Evolutionary conservation across 2,888 invertebrate genomes (phyloP).

Genomic region (Pogonocherus hispidulus): DNA sequence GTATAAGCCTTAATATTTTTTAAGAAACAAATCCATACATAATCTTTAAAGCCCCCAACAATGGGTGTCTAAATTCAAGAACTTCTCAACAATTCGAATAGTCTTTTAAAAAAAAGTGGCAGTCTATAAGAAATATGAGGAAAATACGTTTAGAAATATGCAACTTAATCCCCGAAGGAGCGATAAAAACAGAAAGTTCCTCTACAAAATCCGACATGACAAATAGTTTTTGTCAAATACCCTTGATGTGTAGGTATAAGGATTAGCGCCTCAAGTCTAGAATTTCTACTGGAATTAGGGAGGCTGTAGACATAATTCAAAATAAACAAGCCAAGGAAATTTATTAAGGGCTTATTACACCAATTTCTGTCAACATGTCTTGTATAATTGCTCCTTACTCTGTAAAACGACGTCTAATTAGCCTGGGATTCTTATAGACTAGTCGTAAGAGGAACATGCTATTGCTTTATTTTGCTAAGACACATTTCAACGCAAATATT

Average conservation of each 20-base stretch:
- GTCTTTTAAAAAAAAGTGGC: too few relatives aligned
- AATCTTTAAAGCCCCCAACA: too few relatives aligned
- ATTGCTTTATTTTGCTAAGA: too few relatives aligned
- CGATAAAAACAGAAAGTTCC: constrained; percentile 42
- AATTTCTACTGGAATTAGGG: constrained; percentile 9
- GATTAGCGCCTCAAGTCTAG: constrained; percentile 19
- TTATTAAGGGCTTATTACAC: constrained; percentile 48
- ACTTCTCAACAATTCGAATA: too few relatives aligned
- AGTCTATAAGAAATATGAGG: constrained; percentile 25
- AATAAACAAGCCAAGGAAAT: constrained; percentile 33
- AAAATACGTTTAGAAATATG: constrained; percentile 39
- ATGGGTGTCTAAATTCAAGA: too few relatives aligned
- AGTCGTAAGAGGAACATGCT: too few relatives aligned
- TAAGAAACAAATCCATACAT: too few relatives aligned
- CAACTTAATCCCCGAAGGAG: constrained; percentile 37
- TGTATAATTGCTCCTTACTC: constrained; percentile 49
- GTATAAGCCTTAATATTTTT: too few relatives aligned
- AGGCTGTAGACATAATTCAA: constrained; percentile 23
- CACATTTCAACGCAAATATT: too few relatives aligned
- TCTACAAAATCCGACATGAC: constrained; percentile 54
- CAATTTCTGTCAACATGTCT: constrained; percentile 50
- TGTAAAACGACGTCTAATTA: constrained; percentile 56
- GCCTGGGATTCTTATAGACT: constrained; percentile 54
- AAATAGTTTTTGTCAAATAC: constrained; percentile 49
- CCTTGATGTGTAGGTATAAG: constrained; percentile 31